These are phyloP conservation scores for Cosmopolites sordidus DNA, from an alignment of 2,888 invertebrate genomes.

Conservation along the genomic window DNA sequence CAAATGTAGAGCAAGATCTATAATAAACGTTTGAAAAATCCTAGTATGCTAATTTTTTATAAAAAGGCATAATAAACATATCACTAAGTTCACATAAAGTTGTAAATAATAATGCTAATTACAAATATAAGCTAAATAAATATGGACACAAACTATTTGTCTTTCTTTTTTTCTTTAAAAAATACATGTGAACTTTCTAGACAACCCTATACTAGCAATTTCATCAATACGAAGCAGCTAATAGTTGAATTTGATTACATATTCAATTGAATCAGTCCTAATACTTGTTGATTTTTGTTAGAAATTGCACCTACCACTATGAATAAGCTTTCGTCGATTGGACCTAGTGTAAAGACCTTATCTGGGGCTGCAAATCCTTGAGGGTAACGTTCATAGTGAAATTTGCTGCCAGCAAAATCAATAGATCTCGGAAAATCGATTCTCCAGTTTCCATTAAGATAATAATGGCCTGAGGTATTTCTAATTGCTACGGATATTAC, in stretches of 20 bases:
- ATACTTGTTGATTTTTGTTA: neutral
- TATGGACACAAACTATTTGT: too few relatives aligned
- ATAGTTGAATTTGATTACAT: too few relatives aligned
- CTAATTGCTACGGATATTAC: conserved; percentile 68
- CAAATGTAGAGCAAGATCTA: too few relatives aligned
- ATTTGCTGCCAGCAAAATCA: conserved; percentile 76
- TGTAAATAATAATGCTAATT: too few relatives aligned
- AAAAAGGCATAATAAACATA: too few relatives aligned
- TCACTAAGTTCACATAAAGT: too few relatives aligned
- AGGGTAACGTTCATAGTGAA: conserved; percentile 82
- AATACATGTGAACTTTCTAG: neutral
- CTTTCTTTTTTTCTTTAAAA: too few relatives aligned
- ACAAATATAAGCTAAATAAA: too few relatives aligned
- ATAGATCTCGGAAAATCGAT: conserved; percentile 84
- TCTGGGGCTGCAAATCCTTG: conserved; percentile 82
- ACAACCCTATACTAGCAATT: too few relatives aligned
- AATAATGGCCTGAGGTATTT: conserved; percentile 77
- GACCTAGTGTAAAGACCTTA: conserved; percentile 76
- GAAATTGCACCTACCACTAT: conserved; percentile 60
- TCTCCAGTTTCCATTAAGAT: conserved; percentile 91
- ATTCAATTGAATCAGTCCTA: neutral
- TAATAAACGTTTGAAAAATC: too few relatives aligned
- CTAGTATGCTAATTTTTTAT: too few relatives aligned
- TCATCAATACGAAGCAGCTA: too few relatives aligned
- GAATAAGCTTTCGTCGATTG: conserved; percentile 84